A percentile compares a stretch with the other conserved stretches of the same genome.
phyloP scores from a whole-genome alignment of 2,888 invertebrate genomes.

The Thysanoteuthis rhombus region DNA sequence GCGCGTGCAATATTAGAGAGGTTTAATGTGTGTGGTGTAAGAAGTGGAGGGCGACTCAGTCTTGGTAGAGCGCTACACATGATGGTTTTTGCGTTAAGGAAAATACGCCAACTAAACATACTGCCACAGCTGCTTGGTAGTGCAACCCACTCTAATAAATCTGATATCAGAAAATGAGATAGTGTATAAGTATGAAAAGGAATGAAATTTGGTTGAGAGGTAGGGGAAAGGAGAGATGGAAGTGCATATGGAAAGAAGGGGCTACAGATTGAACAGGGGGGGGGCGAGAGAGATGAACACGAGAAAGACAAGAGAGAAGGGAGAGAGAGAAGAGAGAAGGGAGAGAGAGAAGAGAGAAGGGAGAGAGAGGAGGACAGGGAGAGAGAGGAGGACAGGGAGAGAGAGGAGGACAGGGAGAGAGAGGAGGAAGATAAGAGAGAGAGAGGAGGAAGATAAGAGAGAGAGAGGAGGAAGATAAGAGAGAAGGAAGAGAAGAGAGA shows the following conservation, averaged over 20 bases:
- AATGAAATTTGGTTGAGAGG: not conserved
- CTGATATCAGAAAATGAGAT: no score
- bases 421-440: not conserved
- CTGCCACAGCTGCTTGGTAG: no score
- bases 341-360: fast-evolving
- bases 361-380: not conserved
- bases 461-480: not conserved
- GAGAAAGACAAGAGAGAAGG: not conserved
- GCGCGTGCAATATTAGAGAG: no score
- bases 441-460: not conserved
- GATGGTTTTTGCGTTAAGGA: no score
- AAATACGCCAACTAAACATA: no score
- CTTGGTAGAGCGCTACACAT: no score
- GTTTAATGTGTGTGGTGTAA: no score
- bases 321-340: fast-evolving
- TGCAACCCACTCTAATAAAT: no score
- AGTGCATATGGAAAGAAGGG: not conserved
- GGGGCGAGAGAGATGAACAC: not conserved
- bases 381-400: not conserved
- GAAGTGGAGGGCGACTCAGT: no score
- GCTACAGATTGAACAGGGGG: not conserved
- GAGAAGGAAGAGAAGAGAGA: not conserved
- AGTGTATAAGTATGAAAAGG: not conserved
- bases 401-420: not conserved
- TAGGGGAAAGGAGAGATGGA: not conserved